Evolutionary conservation across 2,888 invertebrate genomes (phyloP).

Genomic region (Agrochola macilenta): DNA sequence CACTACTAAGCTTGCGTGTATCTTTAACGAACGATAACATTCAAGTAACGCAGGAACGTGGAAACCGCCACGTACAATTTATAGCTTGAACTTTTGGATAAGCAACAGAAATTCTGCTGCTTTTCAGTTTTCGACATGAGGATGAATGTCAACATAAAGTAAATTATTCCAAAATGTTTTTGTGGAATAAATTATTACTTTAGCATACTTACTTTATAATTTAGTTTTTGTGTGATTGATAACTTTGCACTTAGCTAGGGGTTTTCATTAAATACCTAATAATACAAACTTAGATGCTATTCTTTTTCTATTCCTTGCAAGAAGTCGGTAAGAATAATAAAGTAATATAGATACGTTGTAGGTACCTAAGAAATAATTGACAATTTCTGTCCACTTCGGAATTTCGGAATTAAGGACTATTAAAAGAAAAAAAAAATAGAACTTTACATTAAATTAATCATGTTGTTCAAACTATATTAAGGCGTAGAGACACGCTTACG

Average conservation of each 20-base stretch:
- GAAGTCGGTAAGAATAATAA: neutral
- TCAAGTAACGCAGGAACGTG: constrained; percentile 58
- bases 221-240: neutral
- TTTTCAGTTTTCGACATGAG: neutral
- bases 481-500: too few species aligned
- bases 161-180: neutral
- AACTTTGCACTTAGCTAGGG: neutral
- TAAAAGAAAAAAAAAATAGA: neutral
- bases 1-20: constrained; percentile 54
- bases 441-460: neutral
- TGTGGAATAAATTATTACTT: neutral
- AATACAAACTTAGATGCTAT: neutral
- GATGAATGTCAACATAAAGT: neutral
- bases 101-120: neutral
- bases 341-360: neutral
- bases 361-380: neutral
- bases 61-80: constrained; percentile 33
- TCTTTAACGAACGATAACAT: constrained; percentile 53
- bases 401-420: neutral
- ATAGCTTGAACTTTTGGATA: constrained; percentile 23
- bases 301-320: neutral
- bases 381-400: neutral
- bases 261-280: neutral
- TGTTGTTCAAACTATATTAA: constrained; percentile 4
- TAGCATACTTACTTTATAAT: neutral